Evolutionary conservation across 2,113 vertebrate species (phyloP).

Genomic region (Anguilla japonica): DNA sequence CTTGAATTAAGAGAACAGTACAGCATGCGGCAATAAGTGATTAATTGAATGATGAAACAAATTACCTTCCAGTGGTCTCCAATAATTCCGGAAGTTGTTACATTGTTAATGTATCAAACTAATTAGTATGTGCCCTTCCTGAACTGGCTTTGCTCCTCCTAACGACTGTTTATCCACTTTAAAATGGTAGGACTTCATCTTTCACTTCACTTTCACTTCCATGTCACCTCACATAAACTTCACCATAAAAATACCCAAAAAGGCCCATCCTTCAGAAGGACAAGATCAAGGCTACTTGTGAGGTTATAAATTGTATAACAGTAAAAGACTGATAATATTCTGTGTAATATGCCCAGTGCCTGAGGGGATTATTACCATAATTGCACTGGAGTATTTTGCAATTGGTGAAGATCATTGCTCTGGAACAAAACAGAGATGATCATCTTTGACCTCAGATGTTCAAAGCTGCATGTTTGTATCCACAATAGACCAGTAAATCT

Average conservation of each 20-base stretch:
- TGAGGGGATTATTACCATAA: slow-evolving; percentile 8
- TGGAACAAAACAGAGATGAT: slow-evolving; percentile 26
- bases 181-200: not conserved
- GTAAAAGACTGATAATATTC: not conserved
- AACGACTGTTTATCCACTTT: not conserved
- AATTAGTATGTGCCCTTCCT: not conserved
- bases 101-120: no score
- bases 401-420: not conserved
- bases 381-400: slow-evolving; percentile 8
- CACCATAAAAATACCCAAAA: not conserved
- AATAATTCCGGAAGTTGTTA: no score
- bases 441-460: slow-evolving; percentile 1
- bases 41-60: no score
- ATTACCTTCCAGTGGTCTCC: no score
- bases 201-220: not conserved
- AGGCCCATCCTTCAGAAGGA: not conserved
- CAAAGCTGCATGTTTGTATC: slow-evolving; percentile 15
- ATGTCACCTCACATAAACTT: not conserved
- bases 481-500: slow-evolving; percentile 3
- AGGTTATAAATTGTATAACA: not conserved
- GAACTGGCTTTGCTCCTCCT: not conserved
- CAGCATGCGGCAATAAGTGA: no score
- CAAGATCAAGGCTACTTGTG: not conserved
- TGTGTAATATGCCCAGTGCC: not conserved
- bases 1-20: no score